Evolutionary conservation across 1,140 invertebrate species (phyloP).

Genomic region (Anoplolepis gracilipes): DNA sequence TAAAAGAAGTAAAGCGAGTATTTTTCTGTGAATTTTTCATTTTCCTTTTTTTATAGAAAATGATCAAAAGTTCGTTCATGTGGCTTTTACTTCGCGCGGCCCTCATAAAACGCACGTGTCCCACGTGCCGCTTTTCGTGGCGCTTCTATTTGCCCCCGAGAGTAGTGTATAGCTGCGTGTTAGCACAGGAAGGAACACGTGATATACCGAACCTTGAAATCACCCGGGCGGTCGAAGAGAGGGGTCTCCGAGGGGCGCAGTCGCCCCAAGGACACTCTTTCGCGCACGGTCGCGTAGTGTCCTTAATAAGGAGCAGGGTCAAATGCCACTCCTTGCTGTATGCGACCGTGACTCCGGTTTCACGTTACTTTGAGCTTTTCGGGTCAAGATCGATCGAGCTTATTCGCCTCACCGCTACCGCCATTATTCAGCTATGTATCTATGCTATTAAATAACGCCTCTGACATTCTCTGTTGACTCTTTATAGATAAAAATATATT

Average conservation of each 20-base stretch:
- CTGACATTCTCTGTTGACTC: conserved; percentile 21
- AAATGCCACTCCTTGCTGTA: conserved; percentile 56
- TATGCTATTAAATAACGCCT: conserved; percentile 7
- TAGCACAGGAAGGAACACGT: conserved; percentile 26
- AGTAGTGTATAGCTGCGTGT: not conserved
- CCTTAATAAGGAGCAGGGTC: conserved; percentile 60
- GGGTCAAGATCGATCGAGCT: conserved; percentile 66
- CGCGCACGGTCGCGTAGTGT: not conserved
- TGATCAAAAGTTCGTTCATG: not conserved
- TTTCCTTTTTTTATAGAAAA: not conserved
- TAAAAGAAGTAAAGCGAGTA: not conserved
- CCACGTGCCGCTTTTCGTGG: conserved; percentile 6
- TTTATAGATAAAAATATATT: not conserved
- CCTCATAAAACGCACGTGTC: conserved; percentile 12
- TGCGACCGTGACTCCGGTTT: conserved; percentile 52
- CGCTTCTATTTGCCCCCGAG: not conserved
- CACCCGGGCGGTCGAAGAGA: not conserved
- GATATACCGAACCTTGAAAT: conserved; percentile 46
- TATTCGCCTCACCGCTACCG: not conserved
- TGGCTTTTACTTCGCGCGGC: not conserved
- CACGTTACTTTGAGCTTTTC: conserved; percentile 56
- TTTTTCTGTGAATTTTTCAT: not conserved
- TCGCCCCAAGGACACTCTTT: conserved; percentile 44
- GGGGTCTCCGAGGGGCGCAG: conserved; percentile 22
- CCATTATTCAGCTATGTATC: not conserved